Base-by-base conservation (phyloP, 2,797 vertebrate genomes). In the Spheniscus humboldti region DNA sequence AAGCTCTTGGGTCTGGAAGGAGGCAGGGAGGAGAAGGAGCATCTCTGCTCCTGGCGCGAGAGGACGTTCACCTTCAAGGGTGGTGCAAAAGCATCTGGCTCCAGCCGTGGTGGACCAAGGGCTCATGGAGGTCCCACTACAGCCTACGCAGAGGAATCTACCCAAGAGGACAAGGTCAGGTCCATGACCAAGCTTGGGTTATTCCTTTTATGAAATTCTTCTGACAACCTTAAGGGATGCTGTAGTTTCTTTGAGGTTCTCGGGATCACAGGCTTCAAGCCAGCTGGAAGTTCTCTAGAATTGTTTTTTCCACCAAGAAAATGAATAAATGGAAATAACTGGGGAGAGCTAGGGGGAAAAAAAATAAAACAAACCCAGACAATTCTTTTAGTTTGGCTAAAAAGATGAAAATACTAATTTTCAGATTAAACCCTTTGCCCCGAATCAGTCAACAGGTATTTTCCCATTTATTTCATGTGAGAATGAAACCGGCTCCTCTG, bases 111-210 rank as follows among this genome's bases (percentile, higher is more conserved):
- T 0, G 47, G 53, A 30, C 39, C 45, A 1, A 13, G 37, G 37
- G 45, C n/a, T 45, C 3, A 0, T 0, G 24, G 55, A n/a, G 39
- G 13, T 73, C 18, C 41, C 18, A 2, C 59, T 8, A 2, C 25
- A 25, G 19, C 62, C 13, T 5, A 4, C 3, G 4, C 1, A 18
- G 63, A 68, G n/a, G 78, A 67, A 8, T 2, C 47, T 8, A 39
- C 62, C 13, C 87, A 6, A 24, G 62, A 60, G 28, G 62, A 62
- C 55, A n/a, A 17, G 71, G 87, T 89, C 33, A 47, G 55, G 24
- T 31, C 52, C 53, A 9, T 3, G 25, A 13, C 41, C 0, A 7
- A 47, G 48, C 35, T 57, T 19, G 19, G 60, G 50, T 48, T 56
- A 4, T 48, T n/a, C 23, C 30, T 47, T 8, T 20, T 33, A 27